phyloP scores from a whole-genome alignment of 2,888 invertebrate genomes.

The Sclerodermus sp. region DNA sequence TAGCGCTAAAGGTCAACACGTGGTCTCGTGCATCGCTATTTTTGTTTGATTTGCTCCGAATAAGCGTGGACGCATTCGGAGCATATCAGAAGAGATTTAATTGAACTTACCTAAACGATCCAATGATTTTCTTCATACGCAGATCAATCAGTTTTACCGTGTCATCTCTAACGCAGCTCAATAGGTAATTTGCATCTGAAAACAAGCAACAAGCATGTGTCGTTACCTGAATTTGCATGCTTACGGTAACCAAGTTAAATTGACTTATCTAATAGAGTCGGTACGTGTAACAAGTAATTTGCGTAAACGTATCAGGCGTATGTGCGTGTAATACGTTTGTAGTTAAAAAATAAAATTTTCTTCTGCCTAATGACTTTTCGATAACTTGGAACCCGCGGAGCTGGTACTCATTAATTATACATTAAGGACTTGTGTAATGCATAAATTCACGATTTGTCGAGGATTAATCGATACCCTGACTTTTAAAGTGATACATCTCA shows the following conservation, averaged over 20 bases:
- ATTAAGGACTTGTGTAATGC: background rate
- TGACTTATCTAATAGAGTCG: constrained; percentile 14
- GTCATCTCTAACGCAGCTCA: constrained; percentile 94
- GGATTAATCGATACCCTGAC: too few species aligned
- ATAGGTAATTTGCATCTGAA: constrained; percentile 84
- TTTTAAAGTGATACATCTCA: too few species aligned
- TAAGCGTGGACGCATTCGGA: too few species aligned
- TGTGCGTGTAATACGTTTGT: too few species aligned
- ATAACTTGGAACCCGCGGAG: background rate
- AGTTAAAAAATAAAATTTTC: background rate
- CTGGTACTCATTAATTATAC: background rate
- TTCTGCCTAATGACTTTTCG: background rate
- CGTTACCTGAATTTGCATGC: too few species aligned
- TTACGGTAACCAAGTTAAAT: constrained; percentile 16
- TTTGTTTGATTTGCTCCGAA: too few species aligned
- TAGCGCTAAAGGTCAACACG: too few species aligned
- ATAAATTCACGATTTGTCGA: background rate
- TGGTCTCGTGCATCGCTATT: too few species aligned
- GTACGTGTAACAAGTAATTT: constrained; percentile 5
- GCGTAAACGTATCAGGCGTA: constrained; percentile 4
- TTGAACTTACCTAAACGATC: constrained; percentile 80
- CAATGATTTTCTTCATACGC: constrained; percentile 88
- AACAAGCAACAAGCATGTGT: constrained; percentile 33
- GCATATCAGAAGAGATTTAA: too few species aligned
- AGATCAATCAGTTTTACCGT: constrained; percentile 92